phyloP scores from a whole-genome alignment of 2,888 invertebrate genomes.

The Lochmaea crataegi region DNA sequence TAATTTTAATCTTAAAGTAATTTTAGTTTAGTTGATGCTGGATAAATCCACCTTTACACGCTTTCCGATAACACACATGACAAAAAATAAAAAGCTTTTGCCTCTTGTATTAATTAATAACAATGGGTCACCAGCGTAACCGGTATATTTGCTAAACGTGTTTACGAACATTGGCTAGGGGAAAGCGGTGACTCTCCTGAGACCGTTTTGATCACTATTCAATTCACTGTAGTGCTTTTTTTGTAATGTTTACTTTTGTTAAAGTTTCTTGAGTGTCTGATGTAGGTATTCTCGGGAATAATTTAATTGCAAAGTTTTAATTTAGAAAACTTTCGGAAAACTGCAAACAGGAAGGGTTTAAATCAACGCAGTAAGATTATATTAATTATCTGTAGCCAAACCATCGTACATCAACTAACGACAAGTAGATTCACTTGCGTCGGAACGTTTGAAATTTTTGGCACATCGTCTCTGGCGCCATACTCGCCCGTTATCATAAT shows the following conservation, averaged over 20 bases:
- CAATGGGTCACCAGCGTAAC: not conserved
- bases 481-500: too few relatives aligned
- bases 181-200: not conserved
- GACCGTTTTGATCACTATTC: slow-evolving; percentile 13
- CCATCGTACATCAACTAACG: too few relatives aligned
- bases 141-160: not conserved
- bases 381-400: not conserved
- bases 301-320: not conserved
- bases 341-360: not conserved
- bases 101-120: not conserved
- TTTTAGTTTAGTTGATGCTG: not conserved
- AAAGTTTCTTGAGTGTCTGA: slow-evolving; percentile 11
- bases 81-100: not conserved
- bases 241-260: slow-evolving; percentile 6
- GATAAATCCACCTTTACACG: too few relatives aligned
- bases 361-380: not conserved
- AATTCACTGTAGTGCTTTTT: not conserved
- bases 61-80: not conserved
- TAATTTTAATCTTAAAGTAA: not conserved
- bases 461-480: too few relatives aligned
- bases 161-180: slow-evolving; percentile 1
- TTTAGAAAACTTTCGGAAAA: not conserved
- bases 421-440: too few relatives aligned
- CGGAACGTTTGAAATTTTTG: too few relatives aligned
- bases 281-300: not conserved